These are phyloP conservation scores for Orgyia antiqua DNA, from an alignment of 2,888 invertebrate species.

Conservation along the genomic window DNA sequence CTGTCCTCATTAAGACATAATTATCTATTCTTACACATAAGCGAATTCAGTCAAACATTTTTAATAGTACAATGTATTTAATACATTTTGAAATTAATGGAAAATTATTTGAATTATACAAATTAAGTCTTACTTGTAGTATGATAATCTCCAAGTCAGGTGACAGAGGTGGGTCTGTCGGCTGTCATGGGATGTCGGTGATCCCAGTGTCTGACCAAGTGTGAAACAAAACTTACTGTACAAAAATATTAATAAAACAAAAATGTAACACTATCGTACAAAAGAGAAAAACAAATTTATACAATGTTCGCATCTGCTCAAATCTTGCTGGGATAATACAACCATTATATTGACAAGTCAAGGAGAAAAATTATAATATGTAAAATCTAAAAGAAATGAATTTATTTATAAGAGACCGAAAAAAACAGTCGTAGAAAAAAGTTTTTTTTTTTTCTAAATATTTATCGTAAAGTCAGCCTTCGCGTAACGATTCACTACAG, in stretches of 20 bases:
- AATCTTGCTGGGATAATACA: conserved; percentile 27
- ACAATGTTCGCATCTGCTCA: conserved; percentile 41
- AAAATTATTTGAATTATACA: conserved; percentile 45
- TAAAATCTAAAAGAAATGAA: conserved; percentile 18
- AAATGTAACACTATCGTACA: conserved; percentile 55
- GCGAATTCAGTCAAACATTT: conserved; percentile 38
- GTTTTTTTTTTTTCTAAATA: conserved; percentile 44
- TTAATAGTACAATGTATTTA: conserved; percentile 36
- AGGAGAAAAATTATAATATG: conserved; percentile 17
- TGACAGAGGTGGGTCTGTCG: not conserved
- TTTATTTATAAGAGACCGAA: conserved; percentile 26
- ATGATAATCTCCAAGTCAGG: conserved; percentile 9
- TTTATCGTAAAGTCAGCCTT: conserved; percentile 64
- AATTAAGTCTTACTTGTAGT: conserved; percentile 39
- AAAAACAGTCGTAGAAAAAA: conserved; percentile 31
- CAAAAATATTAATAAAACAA: conserved; percentile 52
- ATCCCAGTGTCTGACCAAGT: conserved; percentile 32
- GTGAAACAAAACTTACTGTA: conserved; percentile 63
- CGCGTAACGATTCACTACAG: conserved; percentile 47
- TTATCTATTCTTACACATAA: conserved; percentile 27
- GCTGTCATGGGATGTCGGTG: conserved; percentile 16
- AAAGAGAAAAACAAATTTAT: conserved; percentile 50
- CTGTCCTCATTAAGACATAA: conserved; percentile 18
- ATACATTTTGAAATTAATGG: conserved; percentile 41
- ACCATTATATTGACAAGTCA: conserved; percentile 14